Base-by-base conservation (phyloP, 2,888 invertebrate species). In the Mythimna pallens region DNA sequence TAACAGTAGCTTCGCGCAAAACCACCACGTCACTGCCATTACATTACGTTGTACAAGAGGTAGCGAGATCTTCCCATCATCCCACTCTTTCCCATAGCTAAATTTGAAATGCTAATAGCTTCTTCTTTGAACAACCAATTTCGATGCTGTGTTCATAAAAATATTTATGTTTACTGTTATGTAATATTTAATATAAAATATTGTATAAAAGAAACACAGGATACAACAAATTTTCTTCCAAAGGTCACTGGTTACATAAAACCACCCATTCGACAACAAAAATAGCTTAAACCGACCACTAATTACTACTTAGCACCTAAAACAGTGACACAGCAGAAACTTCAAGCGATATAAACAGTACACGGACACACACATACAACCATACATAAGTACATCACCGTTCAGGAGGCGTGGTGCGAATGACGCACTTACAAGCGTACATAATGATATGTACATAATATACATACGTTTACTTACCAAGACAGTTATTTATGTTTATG, bases 371-470 rank as follows among this genome's bases (percentile, higher is more conserved):
- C 1, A 50, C 36, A 43, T 2, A 12, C 17, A 20, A 10, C 3
- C 25, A 54, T 36, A 40, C 59, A 30, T 22, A 64, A 43, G 58
- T 17, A 69, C 17, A 62, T 25, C n/a, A 20, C 43, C 10, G 54
- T 25, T 22, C 61, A 20, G 72, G 70, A 82, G 85, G 85, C 65
- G 82, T 84, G 82, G 78, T 65, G 40, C 47, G 67, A 34, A 72
- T 82, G 82, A 84, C 82, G 82, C 82, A 84, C 65, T 61, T 43
- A 43, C 66, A 52, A 50, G 17, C 47, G 17, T 17, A 66, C 68
- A 55, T 54, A 67, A 62, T 57, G 47, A 61, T 68, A 58, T 63
- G 59, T 65, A 74, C 58, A 63, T 61, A 70, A 59, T 9, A 50
- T 34, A 43, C 66, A 59, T 62, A 64, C 52, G 20, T 34, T 25